Evolutionary conservation across 2,797 vertebrate species (phyloP), one percentile per base, ranked within the genome.

Genomic region (Melanotaenia pygmaea): DNA sequence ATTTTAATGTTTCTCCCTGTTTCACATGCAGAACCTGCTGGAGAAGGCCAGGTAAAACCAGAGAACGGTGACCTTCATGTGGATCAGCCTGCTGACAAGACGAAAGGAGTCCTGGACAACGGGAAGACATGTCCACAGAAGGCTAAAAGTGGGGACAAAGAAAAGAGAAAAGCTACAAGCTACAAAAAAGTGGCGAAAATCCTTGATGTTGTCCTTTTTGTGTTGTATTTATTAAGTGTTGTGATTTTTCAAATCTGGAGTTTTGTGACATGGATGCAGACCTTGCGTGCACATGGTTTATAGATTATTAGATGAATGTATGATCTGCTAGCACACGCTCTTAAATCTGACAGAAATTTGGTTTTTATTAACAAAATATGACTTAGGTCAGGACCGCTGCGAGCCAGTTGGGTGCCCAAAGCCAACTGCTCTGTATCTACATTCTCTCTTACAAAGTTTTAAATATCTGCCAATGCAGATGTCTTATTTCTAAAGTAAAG

Each of bases 41-140:
- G 3, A 35, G 43, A 24, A 1, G 64, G 0, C 0, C 77, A 56
- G 24, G 37, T 6, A 5, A 56, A 30, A 26, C 45, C 34, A 11
- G 60, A 59, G 11, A 12, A 37, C 9, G 14, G 8, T 1, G 0
- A 0, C 12, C 37, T 3, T 16, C 57, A 62, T 14, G 9, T 24
- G 43, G 57, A 64, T 1, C 2, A 1, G 4, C 12, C 50, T 0
- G 2, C 10, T 0, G 69, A 74, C 5, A 0, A 0, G 0, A 20
- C 92, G 53, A 67, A 34, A 22, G 59, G n/a, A 0, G 83, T 92
- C 69, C 79, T 92, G 66, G 50, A 80, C 47, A 82, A 92, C 63
- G 60, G 93, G 73, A 86, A 70, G 40, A 59, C 57, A 2, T 56
- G 69, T 0, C 81, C 59, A 56, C 57, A 56, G 60, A 83, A 67